Base-by-base conservation (phyloP, 1,140 invertebrate genomes). In the Trichonephila clavata region DNA sequence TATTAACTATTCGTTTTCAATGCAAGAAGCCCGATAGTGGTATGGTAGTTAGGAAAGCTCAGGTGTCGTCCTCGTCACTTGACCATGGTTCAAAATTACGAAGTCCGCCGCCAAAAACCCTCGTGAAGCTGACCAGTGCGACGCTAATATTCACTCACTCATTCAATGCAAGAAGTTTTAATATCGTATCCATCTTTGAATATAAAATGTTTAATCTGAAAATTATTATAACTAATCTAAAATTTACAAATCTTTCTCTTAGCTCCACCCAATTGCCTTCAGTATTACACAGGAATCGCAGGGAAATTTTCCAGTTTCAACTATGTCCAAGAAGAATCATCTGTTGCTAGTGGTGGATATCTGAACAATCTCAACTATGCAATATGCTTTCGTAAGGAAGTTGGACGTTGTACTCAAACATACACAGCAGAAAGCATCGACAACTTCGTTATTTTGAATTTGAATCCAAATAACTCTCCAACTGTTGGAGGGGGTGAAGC, bases 351-450 rank as follows among this genome's bases (percentile, higher is more conserved):
- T n/a, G 90, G 86, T 5, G 94, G 94, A 16, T 95, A 95, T 86
- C 87, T 95, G 14, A 98, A 98, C 95, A 97, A 98, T 95, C 95
- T 98, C 1, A 97, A 98, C 95, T 98, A 98, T 95, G 97, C 97
- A 0, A 97, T 98, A 90, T 98, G 97, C 94, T 97, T 98, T 86
- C 95, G 96, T 86, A 96, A 97, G 93, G 96, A 96, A 77, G 94
- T 96, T 10, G 97, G 96, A 27, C 96, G 96, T 32, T 98, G 97
- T 95, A 97, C 96, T 83, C 96, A 97, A 3, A 98, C 96, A 0
- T 97, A 88, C n/a, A 81, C 59, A 50, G 95, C 96, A 77, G 96
- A 96, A 5, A 95, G 96, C 80, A 97, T 97, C 95, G 96, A 97
- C 95, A 96, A 97, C 24, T 96, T 96, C 20, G 97, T 97, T 95